Evolutionary conservation across 2,797 vertebrate species (phyloP), one percentile per base, ranked within the genome.

Genomic region (Lacerta viridis): DNA sequence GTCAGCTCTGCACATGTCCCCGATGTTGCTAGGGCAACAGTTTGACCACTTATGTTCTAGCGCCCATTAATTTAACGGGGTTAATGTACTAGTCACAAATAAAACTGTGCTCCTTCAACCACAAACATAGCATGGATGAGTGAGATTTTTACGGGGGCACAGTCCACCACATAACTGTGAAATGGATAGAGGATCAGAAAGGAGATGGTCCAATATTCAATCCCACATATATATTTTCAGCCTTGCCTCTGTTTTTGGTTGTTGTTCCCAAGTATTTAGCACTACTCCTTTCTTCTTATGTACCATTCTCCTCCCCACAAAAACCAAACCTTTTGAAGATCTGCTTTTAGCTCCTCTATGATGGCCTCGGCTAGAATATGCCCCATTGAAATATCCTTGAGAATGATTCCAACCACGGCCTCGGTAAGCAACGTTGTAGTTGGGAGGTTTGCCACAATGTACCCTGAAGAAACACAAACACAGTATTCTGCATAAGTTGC

Each of bases 381-480:
- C 80, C 15, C 15, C 20, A 27, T 3, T 39, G 29, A 64, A 75
- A 81, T 61, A 15, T 43, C 79, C 68, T 64, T 5, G 11, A 20
- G 69, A 23, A 33, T 15, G 8, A 64, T 69, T 81, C 68, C 29
- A 29, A 50, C 39, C 59, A 59, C 7, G 7, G 39, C 78, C 86
- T 80, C 6, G 68, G 15, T 78, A 11, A 5, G 33, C 46, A 71
- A 13, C 10, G 29, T 3, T 79, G 75, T 3, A 18, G 7, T 68
- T 68, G 71, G 18, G 25, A 68, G 75, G 68, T 33, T 15, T 46
- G 5, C 2, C 1, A 9, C 17, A 13, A 75, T 66, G 41, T 29
- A 15, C 6, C 78, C 88, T 89, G 78, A n/a, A 75, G n/a, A 81
- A 80, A 66, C 27, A 89, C n/a, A 68, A 85, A 81, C 7, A 80